Evolutionary conservation across 2,888 invertebrate genomes (phyloP), one percentile per base, ranked within the genome.

Genomic region (Netelia fuscicornis): DNA sequence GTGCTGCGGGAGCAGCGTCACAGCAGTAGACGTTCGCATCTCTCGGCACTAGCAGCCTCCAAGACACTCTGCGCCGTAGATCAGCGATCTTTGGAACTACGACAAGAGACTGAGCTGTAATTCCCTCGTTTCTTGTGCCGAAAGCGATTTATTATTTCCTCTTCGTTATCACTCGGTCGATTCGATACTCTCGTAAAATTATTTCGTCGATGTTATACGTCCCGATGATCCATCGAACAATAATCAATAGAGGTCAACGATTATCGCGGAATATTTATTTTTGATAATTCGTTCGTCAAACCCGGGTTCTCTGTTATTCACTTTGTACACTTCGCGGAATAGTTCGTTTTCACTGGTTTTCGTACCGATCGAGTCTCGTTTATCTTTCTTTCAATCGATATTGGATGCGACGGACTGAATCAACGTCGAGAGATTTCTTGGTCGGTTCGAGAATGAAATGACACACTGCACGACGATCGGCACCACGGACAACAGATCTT

Each of bases 21-120:
- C 37, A 70, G 74, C 65, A 68, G 67, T 67, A 68, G 72, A 70
- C 74, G 67, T 48, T 37, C 44, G 67, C 30, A 52, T 48, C 71
- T 44, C 52, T 58, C 72, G 74, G 74, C 75, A 62, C 75, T 20
- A 81, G 70, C 30, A 81, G 70, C 30, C 48, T 44, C 30, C 52
- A 25, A 44, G 77, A 25, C 10, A 58, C 77, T 52, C 64, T 84
- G 84, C 81, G 84, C 84, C 72, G 84, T 81, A 72, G 77, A 84
- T 84, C 84, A 81, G 81, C 77, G 77, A 84, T 84, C 81, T 84
- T 81, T 84, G 81, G 77, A 81, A 84, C 77, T 62, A 60, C 81
- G 60, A 42, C 42, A 70, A 68, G 37, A 74, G 60, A n/a, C 52
- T n/a, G 20, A 44, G 64, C 44, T 68, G 30, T 48, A 30, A 3